Evolutionary conservation across 2,797 vertebrate genomes (phyloP), one percentile per base, ranked within the genome.

Genomic region (Falco biarmicus): DNA sequence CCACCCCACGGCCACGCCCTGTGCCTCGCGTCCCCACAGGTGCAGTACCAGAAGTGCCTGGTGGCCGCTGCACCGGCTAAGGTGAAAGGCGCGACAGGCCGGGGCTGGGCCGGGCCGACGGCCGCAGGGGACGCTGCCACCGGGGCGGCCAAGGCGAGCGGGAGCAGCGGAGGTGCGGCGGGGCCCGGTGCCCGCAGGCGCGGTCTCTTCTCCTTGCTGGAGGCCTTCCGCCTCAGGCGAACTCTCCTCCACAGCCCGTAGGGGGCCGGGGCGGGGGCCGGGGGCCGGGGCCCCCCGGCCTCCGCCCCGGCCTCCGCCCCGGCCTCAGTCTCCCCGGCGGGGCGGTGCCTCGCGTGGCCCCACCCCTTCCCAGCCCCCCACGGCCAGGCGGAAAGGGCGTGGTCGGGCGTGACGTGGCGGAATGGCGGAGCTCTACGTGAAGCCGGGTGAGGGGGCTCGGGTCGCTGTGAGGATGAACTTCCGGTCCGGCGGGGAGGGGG

Each of bases 41-140:
- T 99, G 73, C 99, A 99, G 96, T 99, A 99, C 94, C 99, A 99
- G 98, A 99, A 99, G 96, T 99, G 99, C 97, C 98, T 99, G 95
- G 99, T 99, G 90, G 98, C 99, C 34, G 98, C 99, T 86, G 98
- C 99, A 45, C 98, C 99, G 25, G 97, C 98, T 5, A 98, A 98
- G 96, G 94, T 98, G 41, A 99, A 98, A 66, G 54, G 21, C 22
- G 26, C 19, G 18, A 8, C 76, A 1, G 50, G 68, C 13, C 51
- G 50, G 57, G 84, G 24, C 24, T 50, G 93, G 94, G 96, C 88
- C 56, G 93, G 93, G 84, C 93, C 24, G 96, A 97, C 24, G 70
- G 64, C 59, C 37, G 12, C 89, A 32, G 86, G 50, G 89, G 97
- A 12, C 96, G 96, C 17, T 94, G 98, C 89, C 98, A 98, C 96